Evolutionary conservation across 2,888 invertebrate species (phyloP), one percentile per base, ranked within the genome.

Genomic region (Globia sparganii): DNA sequence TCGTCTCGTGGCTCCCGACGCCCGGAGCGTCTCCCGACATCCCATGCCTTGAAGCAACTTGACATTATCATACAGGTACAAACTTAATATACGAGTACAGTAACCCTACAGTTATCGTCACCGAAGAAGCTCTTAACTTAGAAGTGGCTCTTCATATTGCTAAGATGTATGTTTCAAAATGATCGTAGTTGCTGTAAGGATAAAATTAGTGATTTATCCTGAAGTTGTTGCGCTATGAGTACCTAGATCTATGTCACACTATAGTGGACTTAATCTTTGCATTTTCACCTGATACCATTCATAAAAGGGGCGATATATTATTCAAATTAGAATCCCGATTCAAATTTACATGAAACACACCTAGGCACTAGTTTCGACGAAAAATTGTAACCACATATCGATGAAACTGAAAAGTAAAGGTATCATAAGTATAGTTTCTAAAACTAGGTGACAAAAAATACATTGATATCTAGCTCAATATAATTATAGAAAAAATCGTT

Each of bases 41-140:
- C 43, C 11, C 68, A 83, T 69, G 78, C 58, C 83, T 83, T 53
- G 43, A 77, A 64, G 78, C 58, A 64, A 67, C 77, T 82, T 77
- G 83, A 80, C 83, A 80, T 82, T 80, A 77, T 58, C 58, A 37
- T 66, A 61, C 8, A 58, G 25, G 61, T 21, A 62, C 11, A 21
- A 43, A 40, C n/a, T 21, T 40, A 62, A 61, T 28, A 53, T 53
- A 64, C 11, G 37, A 31, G 25, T 78, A 46, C n/a, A 31, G 31
- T 58, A 37, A 37, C 28, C n/a, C 65, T 59, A 34, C 25, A 76
- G 77, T 61, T 40, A 78, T 37, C n/a, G 31, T 66, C 76, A 68
- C 76, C 34, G 61, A 76, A 49, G 77, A 49, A 68, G 49, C 77
- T 82, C 67, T 76, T 46, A 31, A 61, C 43, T 77, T 11, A 0